Base-by-base conservation (phyloP, 2,888 invertebrate genomes). In the Cyclophora punctaria region DNA sequence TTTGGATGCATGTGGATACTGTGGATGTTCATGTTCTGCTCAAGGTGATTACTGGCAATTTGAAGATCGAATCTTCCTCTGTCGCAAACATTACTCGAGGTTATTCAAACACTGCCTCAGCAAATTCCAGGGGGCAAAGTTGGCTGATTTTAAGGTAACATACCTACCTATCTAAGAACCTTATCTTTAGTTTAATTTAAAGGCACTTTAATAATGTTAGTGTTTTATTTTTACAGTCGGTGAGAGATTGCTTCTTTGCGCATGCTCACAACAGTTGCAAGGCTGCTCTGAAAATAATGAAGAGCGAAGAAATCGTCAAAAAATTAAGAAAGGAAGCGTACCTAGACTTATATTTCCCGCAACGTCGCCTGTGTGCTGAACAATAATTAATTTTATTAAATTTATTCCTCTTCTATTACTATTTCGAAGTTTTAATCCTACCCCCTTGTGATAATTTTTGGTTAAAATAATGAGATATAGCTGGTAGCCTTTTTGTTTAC, bases 11-110 rank as follows among this genome's bases (percentile, higher is more conserved):
- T 89, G 89, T 59, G 82, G 74, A n/a, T 69, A 60, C 2, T 89
- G 89, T 49, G 83, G 81, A 0, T 83, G 83, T 53, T 82, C 78
- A 0, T 89, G 89, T 56, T 84, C 86, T 0, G 75, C 75, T 2
- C 87, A 89, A 55, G 91, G 91, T 2, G 91, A 91, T 65, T 91
- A 91, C 60, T 91, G 91, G 87, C 90, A 89, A 53, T 89, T 77
- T 59, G 89, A 89, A 61, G 80, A 89, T 57, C 74, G 80, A 57
- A 70, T 88, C 49, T 89, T 83, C 55, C 67, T 89, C 6, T 89
- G 89, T 64, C 71, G 89, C 57, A 78, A 73, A 59, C 88, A 89
- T 66, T 88, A 87, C 50, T 48, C 67, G 0, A 64, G 67, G 54
- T 64, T 88, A n/a, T 87, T 86, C 50, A 83, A 74, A 53, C 74